These are phyloP conservation scores for Ophraella communa DNA, from an alignment of 2,888 invertebrate genomes.

Conservation along the genomic window DNA sequence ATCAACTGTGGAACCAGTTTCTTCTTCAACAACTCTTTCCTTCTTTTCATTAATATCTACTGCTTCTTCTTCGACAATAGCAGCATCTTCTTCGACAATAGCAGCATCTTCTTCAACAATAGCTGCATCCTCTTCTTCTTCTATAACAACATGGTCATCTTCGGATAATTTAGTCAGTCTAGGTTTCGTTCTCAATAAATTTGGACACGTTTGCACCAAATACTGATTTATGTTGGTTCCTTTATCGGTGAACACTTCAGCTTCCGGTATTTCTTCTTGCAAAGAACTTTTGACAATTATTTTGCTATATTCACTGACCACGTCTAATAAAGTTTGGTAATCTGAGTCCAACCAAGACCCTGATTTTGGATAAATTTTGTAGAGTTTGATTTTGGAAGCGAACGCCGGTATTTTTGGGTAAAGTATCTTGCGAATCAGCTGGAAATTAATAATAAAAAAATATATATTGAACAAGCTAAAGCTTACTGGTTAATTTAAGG, in stretches of 20 bases:
- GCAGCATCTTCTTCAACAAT: neutral
- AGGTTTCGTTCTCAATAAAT: constrained; percentile 37
- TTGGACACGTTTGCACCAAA: constrained; percentile 53
- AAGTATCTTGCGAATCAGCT: constrained; percentile 67
- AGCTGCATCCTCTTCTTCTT: constrained; percentile 33
- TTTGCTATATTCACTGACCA: constrained; percentile 61
- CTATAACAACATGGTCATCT: constrained; percentile 31
- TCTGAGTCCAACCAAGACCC: constrained; percentile 62
- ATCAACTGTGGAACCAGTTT: constrained; percentile 11
- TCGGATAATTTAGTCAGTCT: constrained; percentile 18
- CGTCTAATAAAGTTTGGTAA: constrained; percentile 69
- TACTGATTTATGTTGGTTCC: constrained; percentile 58
- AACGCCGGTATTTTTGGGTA: constrained; percentile 72
- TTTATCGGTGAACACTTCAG: constrained; percentile 43
- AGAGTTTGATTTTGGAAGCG: constrained; percentile 67
- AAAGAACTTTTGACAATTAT: constrained; percentile 59
- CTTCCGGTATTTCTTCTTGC: constrained; percentile 42
- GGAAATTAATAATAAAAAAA: neutral
- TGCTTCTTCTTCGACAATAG: constrained; percentile 9
- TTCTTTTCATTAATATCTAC: constrained; percentile 8
- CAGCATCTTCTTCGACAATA: neutral
- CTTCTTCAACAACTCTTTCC: neutral
- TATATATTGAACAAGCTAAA: too few species aligned
- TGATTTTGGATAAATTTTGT: constrained; percentile 58
- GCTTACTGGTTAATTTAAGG: too few species aligned